phyloP scores from a whole-genome alignment of 2,113 vertebrate species.

The Eidolon helvum region DNA sequence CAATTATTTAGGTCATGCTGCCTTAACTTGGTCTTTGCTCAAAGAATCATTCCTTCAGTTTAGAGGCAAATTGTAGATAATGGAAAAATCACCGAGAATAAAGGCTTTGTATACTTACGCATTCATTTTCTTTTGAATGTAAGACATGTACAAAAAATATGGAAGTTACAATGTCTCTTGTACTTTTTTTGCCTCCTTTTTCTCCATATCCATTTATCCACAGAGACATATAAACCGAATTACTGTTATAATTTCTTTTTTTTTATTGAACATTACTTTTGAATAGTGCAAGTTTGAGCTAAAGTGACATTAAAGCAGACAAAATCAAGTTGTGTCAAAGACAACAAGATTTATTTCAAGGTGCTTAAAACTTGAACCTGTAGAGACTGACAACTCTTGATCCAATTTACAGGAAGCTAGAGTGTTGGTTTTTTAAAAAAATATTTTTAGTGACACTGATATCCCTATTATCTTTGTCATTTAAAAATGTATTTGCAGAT shows the following conservation, averaged over 20 bases:
- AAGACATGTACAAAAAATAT: background rate
- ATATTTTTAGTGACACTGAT: background rate
- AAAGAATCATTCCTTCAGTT: conserved; percentile 15
- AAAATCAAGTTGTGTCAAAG: background rate
- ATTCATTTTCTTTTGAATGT: conserved; percentile 2
- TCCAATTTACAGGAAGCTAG: background rate
- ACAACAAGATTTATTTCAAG: background rate
- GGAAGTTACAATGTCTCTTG: background rate
- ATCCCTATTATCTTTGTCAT: background rate
- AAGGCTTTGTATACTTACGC: background rate
- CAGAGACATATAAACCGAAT: background rate
- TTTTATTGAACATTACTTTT: background rate
- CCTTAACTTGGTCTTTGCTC: conserved; percentile 26
- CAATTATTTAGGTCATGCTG: conserved; percentile 7
- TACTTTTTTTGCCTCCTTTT: background rate
- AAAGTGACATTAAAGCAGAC: background rate
- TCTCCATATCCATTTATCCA: background rate
- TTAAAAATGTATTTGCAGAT: background rate
- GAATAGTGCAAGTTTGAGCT: background rate
- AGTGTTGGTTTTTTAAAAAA: background rate
- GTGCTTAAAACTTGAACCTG: background rate
- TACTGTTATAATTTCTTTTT: background rate
- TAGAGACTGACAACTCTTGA: background rate
- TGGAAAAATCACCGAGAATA: background rate
- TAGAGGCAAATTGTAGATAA: background rate